Percentiles rank a stretch among this genome's conserved stretches.
phyloP scores from a whole-genome alignment of 2,113 vertebrate genomes.

The Tor tambroides region DNA sequence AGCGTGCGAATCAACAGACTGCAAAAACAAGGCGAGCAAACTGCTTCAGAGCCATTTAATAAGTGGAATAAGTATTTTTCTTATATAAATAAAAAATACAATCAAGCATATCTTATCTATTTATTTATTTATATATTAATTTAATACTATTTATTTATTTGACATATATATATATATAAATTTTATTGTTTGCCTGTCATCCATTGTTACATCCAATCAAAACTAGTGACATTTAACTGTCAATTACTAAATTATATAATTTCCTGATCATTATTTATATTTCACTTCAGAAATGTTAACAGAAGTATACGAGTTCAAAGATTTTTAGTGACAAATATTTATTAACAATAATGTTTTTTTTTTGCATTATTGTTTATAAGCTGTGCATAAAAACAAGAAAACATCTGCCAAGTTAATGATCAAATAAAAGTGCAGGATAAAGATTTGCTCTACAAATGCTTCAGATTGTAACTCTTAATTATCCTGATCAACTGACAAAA shows the following conservation, averaged over 20 bases:
- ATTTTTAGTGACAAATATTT: neutral
- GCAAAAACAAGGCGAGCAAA: neutral
- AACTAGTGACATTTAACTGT: neutral
- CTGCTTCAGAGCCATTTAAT: neutral
- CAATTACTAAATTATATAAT: neutral
- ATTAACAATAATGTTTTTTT: neutral
- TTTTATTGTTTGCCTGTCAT: too few relatives aligned
- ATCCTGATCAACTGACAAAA: neutral
- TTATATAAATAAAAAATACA: too few relatives aligned
- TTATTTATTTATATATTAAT: too few relatives aligned
- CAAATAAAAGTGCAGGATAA: neutral
- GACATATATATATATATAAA: too few relatives aligned
- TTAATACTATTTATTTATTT: too few relatives aligned
- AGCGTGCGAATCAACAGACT: neutral
- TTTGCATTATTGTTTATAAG: neutral
- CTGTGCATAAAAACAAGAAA: constrained; percentile 1
- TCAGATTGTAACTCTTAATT: constrained; percentile 60
- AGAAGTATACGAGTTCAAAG: neutral
- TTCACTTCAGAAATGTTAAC: neutral
- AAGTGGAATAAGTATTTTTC: neutral
- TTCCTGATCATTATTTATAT: neutral
- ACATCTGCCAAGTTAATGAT: neutral
- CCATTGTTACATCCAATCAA: too few relatives aligned
- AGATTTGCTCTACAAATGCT: constrained; percentile 59
- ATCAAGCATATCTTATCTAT: neutral